Evolutionary conservation across 2,888 invertebrate genomes (phyloP).

Genomic region (Drosophila peninsularis): DNA sequence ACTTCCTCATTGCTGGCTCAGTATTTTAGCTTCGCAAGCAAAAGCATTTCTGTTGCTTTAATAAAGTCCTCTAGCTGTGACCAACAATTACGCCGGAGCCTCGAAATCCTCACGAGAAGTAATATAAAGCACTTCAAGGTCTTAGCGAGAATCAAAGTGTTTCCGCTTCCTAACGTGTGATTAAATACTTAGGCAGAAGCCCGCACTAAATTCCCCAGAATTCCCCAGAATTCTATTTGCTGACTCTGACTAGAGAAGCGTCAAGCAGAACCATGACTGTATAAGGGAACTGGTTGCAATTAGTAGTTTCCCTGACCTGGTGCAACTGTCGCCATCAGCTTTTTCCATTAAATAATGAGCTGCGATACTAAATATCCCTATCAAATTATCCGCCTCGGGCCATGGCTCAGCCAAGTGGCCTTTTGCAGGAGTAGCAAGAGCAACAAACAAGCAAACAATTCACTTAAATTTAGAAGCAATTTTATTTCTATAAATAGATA

Average conservation of each 20-base stretch:
- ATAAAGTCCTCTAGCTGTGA: conserved; percentile 16
- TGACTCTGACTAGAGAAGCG: background rate
- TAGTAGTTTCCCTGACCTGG: too few species aligned
- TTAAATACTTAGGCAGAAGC: background rate
- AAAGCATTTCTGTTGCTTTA: conserved; percentile 14
- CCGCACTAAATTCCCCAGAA: too few species aligned
- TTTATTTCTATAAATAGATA: conserved; percentile 43
- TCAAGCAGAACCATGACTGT: too few species aligned
- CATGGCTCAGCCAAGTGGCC: background rate
- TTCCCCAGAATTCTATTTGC: background rate
- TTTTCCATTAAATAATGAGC: background rate
- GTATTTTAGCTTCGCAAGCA: conserved; percentile 8
- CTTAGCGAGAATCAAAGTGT: background rate
- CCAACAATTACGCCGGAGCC: conserved; percentile 21
- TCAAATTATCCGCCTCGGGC: background rate
- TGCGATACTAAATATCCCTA: too few species aligned
- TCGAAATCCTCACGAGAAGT: background rate
- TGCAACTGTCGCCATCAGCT: too few species aligned
- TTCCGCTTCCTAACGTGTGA: background rate
- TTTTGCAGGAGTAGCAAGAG: background rate
- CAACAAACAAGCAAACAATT: conserved; percentile 5
- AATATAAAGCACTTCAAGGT: background rate
- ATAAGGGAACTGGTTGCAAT: too few species aligned
- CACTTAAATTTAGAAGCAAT: conserved; percentile 34
- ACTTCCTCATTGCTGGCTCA: background rate